These are phyloP conservation scores for Amorpha juglandis DNA, from an alignment of 2,888 invertebrate genomes.

Conservation along the genomic window DNA sequence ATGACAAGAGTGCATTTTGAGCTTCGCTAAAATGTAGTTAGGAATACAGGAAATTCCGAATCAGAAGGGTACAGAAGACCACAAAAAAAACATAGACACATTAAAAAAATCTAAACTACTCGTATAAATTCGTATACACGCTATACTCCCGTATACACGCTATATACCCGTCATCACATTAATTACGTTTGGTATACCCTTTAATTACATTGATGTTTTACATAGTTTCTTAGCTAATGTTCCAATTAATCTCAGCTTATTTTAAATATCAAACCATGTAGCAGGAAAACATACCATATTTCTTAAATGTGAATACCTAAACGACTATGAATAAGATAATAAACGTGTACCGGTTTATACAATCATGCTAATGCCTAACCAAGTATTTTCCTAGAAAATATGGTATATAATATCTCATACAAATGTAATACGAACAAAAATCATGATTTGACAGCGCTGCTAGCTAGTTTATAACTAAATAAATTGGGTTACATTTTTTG, in stretches of 20 bases:
- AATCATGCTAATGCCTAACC: conserved; percentile 19
- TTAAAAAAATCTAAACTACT: too few species aligned
- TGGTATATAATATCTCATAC: background rate
- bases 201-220: background rate
- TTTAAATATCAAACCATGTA: background rate
- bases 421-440: background rate
- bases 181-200: background rate
- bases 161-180: background rate
- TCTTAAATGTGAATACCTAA: conserved; percentile 4
- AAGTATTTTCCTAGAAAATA: conserved; percentile 18
- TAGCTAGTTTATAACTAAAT: background rate
- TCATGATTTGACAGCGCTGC: background rate
- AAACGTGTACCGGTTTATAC: conserved; percentile 21
- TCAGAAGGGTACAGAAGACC: too few species aligned
- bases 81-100: too few species aligned
- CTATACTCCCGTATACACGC: too few species aligned
- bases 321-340: conserved; percentile 2
- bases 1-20: too few species aligned
- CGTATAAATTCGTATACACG: too few species aligned
- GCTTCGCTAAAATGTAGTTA: too few species aligned
- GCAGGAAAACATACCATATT: background rate
- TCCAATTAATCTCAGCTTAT: background rate
- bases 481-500: too few species aligned
- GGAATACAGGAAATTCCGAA: too few species aligned
- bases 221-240: background rate